Percentiles rank a stretch among this genome's conserved stretches.
Evolutionary conservation across 2,113 vertebrate species (phyloP).

Genomic region (Thoracochromis brauschi): DNA sequence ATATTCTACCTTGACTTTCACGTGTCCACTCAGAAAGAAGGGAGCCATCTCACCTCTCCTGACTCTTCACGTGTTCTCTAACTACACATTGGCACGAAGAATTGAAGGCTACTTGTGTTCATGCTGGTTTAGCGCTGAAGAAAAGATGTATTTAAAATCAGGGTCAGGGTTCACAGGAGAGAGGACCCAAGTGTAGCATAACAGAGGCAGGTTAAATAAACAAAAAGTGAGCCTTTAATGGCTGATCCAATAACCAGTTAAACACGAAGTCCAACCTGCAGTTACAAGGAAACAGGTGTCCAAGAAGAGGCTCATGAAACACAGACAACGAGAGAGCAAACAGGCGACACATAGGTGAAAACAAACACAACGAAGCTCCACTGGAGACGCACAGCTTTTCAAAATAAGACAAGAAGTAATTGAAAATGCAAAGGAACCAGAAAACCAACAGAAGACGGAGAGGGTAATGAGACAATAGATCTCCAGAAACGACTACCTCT

Average conservation of each 20-base stretch:
- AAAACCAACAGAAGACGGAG: neutral
- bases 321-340: neutral
- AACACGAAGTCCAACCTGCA: neutral
- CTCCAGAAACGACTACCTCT: neutral
- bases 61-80: neutral
- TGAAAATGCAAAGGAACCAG: neutral
- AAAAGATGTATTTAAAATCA: neutral
- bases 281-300: neutral
- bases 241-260: neutral
- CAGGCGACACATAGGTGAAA: neutral
- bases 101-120: neutral
- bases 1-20: neutral
- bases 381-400: neutral
- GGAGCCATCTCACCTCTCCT: neutral
- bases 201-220: neutral
- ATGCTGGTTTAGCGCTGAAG: neutral
- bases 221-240: neutral
- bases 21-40: neutral
- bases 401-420: neutral
- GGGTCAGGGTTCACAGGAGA: neutral
- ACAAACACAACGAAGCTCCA: neutral
- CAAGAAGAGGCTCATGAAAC: neutral
- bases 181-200: neutral
- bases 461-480: neutral
- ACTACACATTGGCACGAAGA: neutral